Percentiles rank a stretch among this genome's conserved stretches.
Conservation (phyloP, 1,140 invertebrate genomes). For the Daktulosphaira vitifoliae region DNA sequence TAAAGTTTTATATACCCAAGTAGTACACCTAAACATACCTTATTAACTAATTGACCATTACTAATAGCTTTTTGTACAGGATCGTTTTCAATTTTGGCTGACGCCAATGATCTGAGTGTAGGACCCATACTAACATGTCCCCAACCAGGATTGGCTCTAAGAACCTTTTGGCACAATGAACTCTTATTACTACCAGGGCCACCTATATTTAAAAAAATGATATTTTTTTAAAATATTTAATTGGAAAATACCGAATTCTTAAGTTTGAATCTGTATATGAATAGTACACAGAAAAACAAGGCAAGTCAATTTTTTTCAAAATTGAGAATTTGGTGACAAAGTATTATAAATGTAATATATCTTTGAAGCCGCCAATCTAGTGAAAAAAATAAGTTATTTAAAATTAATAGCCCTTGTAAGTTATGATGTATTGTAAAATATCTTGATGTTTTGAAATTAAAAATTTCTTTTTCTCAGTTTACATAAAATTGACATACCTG, state of each 20-base stretch:
- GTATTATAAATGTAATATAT: not conserved
- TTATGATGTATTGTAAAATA: too few relatives aligned
- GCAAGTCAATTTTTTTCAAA: too few relatives aligned
- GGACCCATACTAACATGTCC: constrained; percentile 64
- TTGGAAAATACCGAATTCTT: not conserved
- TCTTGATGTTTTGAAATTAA: too few relatives aligned
- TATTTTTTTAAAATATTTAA: not conserved
- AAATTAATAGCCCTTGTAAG: too few relatives aligned
- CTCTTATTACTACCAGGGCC: constrained; percentile 74
- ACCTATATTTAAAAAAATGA: constrained; percentile 43
- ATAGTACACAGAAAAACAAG: too few relatives aligned
- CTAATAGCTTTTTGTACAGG: constrained; percentile 57
- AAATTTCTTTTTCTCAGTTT: too few relatives aligned
- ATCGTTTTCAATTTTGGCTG: constrained; percentile 47
- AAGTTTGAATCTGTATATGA: not conserved
- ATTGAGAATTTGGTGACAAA: not conserved
- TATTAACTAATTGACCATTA: constrained; percentile 71
- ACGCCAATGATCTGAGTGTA: constrained; percentile 50
- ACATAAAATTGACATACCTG: too few relatives aligned
- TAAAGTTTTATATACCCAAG: not conserved
- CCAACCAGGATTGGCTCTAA: constrained; percentile 59
- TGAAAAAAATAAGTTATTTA: too few relatives aligned
- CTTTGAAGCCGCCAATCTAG: too few relatives aligned
- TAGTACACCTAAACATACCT: constrained; percentile 42
- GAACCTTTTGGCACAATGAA: constrained; percentile 57